Evolutionary conservation across 1,140 invertebrate genomes (phyloP).

Genomic region (Asobara japonica): DNA sequence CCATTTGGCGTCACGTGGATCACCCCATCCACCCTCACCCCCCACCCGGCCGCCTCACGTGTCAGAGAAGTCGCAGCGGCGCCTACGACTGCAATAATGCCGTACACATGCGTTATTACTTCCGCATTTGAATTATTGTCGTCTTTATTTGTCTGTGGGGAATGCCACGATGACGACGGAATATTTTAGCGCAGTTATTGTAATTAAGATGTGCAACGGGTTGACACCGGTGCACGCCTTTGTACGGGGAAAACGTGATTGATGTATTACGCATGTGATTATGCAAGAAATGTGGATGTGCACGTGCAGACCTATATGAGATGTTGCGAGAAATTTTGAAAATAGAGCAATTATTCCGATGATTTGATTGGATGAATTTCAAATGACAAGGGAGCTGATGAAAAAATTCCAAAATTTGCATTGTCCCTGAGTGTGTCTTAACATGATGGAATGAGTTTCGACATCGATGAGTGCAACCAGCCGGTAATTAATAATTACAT

Average conservation of each 20-base stretch:
- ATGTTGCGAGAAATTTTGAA: too few species aligned
- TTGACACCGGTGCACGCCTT: background rate
- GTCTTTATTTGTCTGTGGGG: conserved; percentile 18
- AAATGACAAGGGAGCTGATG: background rate
- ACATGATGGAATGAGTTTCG: background rate
- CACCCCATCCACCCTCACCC: background rate
- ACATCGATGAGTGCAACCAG: background rate
- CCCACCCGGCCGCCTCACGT: background rate
- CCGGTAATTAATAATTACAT: conserved; percentile 57
- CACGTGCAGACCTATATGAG: too few species aligned
- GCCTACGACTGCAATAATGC: conserved; percentile 16
- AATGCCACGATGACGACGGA: background rate
- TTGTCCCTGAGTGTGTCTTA: background rate
- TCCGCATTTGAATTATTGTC: conserved; percentile 12
- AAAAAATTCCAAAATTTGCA: background rate
- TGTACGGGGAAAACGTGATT: too few species aligned
- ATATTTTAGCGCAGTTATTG: background rate
- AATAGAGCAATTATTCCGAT: too few species aligned
- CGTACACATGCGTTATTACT: conserved; percentile 28
- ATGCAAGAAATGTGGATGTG: too few species aligned
- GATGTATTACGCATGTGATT: too few species aligned
- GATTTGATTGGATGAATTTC: too few species aligned
- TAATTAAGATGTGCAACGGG: background rate
- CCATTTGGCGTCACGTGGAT: conserved; percentile 9
- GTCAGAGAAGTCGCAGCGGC: background rate